Conservation (phyloP, 2,888 invertebrate species). For the Hybos culiciformis region DNA sequence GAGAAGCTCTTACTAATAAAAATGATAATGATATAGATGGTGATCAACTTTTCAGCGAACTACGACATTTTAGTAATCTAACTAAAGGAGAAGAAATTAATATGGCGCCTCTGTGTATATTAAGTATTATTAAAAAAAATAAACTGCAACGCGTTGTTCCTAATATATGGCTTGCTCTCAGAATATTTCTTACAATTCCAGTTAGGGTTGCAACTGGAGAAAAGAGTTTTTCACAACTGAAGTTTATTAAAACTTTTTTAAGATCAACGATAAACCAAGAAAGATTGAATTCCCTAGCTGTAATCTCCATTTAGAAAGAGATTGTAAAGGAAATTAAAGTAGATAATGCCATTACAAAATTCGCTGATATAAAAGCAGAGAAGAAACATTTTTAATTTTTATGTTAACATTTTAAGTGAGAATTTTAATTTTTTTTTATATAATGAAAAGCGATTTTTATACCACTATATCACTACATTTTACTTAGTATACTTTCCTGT, state of each 20-base stretch:
- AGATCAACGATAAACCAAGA: not conserved
- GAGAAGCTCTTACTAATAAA: not conserved
- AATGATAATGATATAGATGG: not conserved
- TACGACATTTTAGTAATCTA: not conserved
- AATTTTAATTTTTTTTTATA: constrained; percentile 1
- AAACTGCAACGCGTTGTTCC: constrained; percentile 1
- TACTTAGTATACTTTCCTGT: not conserved
- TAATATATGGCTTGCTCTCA: constrained; percentile 3
- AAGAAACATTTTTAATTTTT: constrained; percentile 1
- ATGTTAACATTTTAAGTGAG: constrained; percentile 1
- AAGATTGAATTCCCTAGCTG: constrained; percentile 1
- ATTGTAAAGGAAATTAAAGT: not conserved
- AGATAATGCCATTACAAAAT: not conserved
- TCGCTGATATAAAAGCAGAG: not conserved
- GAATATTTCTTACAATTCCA: constrained; percentile 1
- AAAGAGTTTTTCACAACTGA: constrained; percentile 1
- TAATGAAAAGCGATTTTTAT: constrained; percentile 1
- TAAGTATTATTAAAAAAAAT: not conserved
- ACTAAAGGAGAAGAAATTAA: constrained; percentile 1
- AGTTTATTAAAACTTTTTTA: constrained; percentile 1
- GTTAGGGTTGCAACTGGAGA: constrained; percentile 1
- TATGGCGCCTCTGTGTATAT: constrained; percentile 1
- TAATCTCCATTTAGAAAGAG: not conserved
- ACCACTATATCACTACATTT: not conserved
- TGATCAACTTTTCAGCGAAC: constrained; percentile 1